Percentiles rank a stretch among this genome's conserved stretches.
These are phyloP conservation scores for Gymnothorax javanicus DNA, from an alignment of 2,797 vertebrate species.

Conservation along the genomic window DNA sequence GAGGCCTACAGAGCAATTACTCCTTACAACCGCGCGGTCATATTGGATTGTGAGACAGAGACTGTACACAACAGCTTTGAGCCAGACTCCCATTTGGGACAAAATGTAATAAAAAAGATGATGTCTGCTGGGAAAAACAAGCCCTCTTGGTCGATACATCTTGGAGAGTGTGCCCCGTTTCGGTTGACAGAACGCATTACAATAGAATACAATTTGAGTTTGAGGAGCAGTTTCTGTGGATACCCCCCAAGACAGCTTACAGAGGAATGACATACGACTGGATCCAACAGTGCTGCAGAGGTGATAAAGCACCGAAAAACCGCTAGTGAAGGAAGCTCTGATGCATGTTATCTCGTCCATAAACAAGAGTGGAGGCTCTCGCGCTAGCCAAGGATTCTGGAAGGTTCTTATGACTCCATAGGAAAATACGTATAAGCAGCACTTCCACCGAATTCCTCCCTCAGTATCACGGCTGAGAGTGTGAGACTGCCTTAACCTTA, in stretches of 20 bases:
- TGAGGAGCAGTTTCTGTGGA: constrained; percentile 37
- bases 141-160: constrained; percentile 57
- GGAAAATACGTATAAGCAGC: background rate
- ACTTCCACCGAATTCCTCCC: background rate
- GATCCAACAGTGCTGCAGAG: constrained; percentile 33
- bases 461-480: background rate
- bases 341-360: background rate
- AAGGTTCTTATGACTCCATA: background rate
- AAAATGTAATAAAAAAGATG: constrained; percentile 62
- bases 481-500: background rate
- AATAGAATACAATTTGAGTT: constrained; percentile 56
- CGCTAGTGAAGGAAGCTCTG: constrained; percentile 24
- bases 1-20: constrained; percentile 46
- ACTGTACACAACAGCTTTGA: constrained; percentile 51
- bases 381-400: background rate
- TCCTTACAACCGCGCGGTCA: constrained; percentile 45
- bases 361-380: background rate
- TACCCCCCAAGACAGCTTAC: constrained; percentile 47
- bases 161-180: constrained; percentile 55
- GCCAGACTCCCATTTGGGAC: constrained; percentile 54
- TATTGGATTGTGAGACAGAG: constrained; percentile 47
- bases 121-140: constrained; percentile 58
- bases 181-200: constrained; percentile 57
- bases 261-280: constrained; percentile 32
- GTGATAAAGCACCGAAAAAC: constrained; percentile 36